These are phyloP conservation scores for Phodopus roborovskii DNA, from an alignment of 2,113 vertebrate genomes.

Conservation along the genomic window DNA sequence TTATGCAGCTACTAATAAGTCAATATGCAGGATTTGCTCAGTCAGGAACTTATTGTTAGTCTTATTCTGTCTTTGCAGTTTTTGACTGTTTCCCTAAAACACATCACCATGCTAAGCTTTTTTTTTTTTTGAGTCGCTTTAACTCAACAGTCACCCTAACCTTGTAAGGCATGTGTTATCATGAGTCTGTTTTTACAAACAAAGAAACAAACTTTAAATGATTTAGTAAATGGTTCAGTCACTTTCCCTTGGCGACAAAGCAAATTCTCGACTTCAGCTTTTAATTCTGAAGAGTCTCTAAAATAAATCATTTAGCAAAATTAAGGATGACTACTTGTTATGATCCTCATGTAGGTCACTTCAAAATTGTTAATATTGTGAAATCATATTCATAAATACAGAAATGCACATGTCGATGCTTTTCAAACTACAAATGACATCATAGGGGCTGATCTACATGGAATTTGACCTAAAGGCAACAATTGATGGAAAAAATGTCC, in stretches of 20 bases:
- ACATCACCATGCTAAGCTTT: not conserved
- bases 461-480: not conserved
- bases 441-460: not conserved
- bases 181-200: not conserved
- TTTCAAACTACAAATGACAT: not conserved
- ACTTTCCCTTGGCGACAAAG: not conserved
- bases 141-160: not conserved
- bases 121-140: not conserved
- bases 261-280: not conserved
- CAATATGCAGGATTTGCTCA: rapidly evolving
- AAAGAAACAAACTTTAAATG: not conserved
- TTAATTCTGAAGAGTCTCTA: not conserved
- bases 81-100: not conserved
- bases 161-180: not conserved
- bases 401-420: not conserved
- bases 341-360: not conserved
- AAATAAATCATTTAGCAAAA: not conserved
- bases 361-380: not conserved
- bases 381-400: not conserved
- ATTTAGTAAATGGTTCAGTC: not conserved
- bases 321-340: not conserved
- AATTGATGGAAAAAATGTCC: not conserved
- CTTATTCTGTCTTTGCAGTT: not conserved
- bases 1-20: rapidly evolving
- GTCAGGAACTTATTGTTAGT: not conserved